Evolutionary conservation across 2,113 vertebrate genomes (phyloP).

Genomic region (Phalacrocorax pelagicus): DNA sequence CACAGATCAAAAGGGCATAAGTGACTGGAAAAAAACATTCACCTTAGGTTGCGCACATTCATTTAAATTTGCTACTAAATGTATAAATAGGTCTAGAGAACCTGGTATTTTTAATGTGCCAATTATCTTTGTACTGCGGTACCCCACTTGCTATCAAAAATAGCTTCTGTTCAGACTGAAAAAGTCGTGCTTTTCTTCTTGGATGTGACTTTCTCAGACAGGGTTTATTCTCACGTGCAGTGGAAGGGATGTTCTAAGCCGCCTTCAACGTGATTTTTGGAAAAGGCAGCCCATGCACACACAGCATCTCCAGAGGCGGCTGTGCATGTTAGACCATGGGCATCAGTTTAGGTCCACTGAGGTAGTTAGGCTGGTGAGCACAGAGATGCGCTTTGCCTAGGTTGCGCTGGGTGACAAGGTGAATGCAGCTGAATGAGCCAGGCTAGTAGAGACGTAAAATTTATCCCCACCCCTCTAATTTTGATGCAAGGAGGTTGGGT

Average conservation of each 20-base stretch:
- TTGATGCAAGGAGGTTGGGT: not conserved
- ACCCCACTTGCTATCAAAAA: not conserved
- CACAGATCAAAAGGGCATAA: not conserved
- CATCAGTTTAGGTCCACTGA: not conserved
- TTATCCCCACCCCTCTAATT: not conserved
- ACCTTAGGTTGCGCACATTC: not conserved
- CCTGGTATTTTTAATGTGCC: not conserved
- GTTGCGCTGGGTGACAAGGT: not conserved
- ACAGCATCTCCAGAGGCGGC: fast-evolving
- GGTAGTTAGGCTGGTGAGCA: not conserved
- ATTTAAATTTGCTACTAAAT: not conserved
- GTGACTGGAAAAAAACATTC: not conserved
- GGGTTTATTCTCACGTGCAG: not conserved
- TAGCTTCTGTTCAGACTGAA: not conserved
- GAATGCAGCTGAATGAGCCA: not conserved
- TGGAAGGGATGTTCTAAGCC: not conserved
- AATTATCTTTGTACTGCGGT: not conserved
- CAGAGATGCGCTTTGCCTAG: not conserved
- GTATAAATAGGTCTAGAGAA: not conserved
- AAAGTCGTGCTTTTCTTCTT: not conserved
- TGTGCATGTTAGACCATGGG: not conserved
- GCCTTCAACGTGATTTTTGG: not conserved
- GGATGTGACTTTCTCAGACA: not conserved
- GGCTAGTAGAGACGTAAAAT: not conserved
- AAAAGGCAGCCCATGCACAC: not conserved